Conservation (phyloP, 2,113 vertebrate species). For the Nesogale talazaci region DNA sequence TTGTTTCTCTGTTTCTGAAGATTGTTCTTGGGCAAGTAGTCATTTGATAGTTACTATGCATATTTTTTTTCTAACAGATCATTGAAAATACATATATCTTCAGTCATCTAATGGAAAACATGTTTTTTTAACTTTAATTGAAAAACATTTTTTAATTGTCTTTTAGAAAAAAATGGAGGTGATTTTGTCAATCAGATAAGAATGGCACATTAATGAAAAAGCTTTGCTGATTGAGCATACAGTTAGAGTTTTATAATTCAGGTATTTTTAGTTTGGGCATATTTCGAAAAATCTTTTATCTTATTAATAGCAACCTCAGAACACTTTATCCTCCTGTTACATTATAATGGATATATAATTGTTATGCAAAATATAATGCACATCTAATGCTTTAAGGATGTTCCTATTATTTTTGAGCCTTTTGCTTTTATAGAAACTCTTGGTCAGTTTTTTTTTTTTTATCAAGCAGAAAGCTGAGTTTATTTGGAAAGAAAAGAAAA, state of each 20-base stretch:
- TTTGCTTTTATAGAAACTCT: background rate
- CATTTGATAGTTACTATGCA: constrained; percentile 7
- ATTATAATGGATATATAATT: background rate
- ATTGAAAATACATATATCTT: too few species aligned
- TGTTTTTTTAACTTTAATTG: too few species aligned
- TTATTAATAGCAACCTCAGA: background rate
- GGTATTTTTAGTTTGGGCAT: background rate
- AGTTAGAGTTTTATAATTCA: background rate
- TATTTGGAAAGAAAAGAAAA: too few species aligned
- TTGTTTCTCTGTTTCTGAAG: background rate
- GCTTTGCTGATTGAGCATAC: background rate
- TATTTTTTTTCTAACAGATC: background rate
- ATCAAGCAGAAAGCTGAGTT: too few species aligned
- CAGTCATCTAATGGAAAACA: too few species aligned
- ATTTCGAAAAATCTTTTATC: background rate
- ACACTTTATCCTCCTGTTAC: too few species aligned
- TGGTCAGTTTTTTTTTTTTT: background rate
- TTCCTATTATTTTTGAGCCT: background rate
- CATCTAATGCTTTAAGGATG: background rate
- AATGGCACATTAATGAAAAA: background rate
- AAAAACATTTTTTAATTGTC: background rate
- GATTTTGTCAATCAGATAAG: constrained; percentile 6
- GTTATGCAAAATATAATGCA: background rate
- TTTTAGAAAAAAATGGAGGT: constrained; percentile 39
- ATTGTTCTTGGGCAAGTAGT: background rate